Evolutionary conservation across 2,888 invertebrate species (phyloP), one percentile per base, ranked within the genome.

Genomic region (Alcis repandata): DNA sequence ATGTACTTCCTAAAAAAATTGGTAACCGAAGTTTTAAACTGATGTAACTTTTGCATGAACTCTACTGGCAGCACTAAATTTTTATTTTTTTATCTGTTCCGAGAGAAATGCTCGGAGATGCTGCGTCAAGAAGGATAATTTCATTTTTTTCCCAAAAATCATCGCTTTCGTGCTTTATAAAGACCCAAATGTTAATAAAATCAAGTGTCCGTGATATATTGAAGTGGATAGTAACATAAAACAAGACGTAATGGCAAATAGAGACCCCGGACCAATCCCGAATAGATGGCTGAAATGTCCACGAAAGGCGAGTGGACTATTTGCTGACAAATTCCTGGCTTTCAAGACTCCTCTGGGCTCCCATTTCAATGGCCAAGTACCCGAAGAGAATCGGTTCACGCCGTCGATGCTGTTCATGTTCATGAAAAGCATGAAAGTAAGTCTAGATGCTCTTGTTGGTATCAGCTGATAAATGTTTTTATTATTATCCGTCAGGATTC

Each of bases 291-390:
- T 98, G 15, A 95, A 96, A 71, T 98, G 98, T 85, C 98, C 98
- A 57, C 94, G 98, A 74, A 98, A 97, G 88, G 95, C 97, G 22
- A 91, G 94, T 33, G 94, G 91, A 52, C 88, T 98, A 54, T 95
- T 98, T 62, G 95, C 95, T 45, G 95, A 96, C 56, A 97, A 97
- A 82, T 99, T 99, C 87, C 90, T 99, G 65, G 98, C 98, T 4
- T 98, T 98, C 86, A 99, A 99, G 90, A 99, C 99, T 1, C 99
- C 99, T 0, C 93, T 99, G 2, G 97, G 96, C 76, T 90, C 94
- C 9, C 94, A 95, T 59, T 99, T 97, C 85, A 96, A 99, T 86
- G 95, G 95, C 52, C 96, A 97, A 92, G 97, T 99, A 68, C 96
- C 98, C 1, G 95, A 96, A 71, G 95, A 95, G 79, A 96, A 95